Base-by-base conservation (phyloP, 1,140 invertebrate genomes). In the Mizuhopecten yessoensis region DNA sequence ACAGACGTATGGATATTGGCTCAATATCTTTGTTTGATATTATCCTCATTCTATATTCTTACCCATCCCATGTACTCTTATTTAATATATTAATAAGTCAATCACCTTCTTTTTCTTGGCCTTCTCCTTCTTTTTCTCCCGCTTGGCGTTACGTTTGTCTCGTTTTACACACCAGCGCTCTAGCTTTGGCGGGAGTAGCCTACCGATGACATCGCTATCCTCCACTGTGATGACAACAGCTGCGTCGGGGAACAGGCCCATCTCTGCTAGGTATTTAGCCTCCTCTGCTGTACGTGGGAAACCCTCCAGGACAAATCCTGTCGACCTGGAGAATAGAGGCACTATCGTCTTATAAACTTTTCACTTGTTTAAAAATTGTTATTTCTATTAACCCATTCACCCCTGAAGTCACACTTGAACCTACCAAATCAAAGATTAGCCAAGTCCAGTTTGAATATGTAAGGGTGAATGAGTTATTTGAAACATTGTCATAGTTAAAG, bases 291-390 rank as follows among this genome's bases (percentile, higher is more conserved):
- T 96, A 34, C 95, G 91, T 11, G 96, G 96, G 91, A 96, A 97
- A 45, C 96, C 96, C 90, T 97, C 96, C 89, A 97, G 90, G 20
- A 97, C 94, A 93, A 97, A 96, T 0, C 96, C 96, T 86, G 95
- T 96, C 0, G 95, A 96, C 88, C 96, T 96, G 92, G 29, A 92
- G 90, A 87, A 87, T 29, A 87, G 57, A 89, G n/a, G 5, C 11
- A 87, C 17, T n/a, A 87, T 87, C 57, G 11, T 75, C 2, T 57
- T 17, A 75, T 75, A 75, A n/a, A 75, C 9, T 3, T 9, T 29
- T 75, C n/a, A 29, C 23, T 75, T 75, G 23, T 23, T 75, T n/a
- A 2, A 3, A 75, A 75, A 1, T 75, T 7, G 29, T 75, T 5
- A 39, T 39, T 39, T 39, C 36, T 39, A 39, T 39, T 39, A 39